Evolutionary conservation across 2,888 invertebrate genomes (phyloP), one percentile per base, ranked within the genome.

Genomic region (Sericinus montela): DNA sequence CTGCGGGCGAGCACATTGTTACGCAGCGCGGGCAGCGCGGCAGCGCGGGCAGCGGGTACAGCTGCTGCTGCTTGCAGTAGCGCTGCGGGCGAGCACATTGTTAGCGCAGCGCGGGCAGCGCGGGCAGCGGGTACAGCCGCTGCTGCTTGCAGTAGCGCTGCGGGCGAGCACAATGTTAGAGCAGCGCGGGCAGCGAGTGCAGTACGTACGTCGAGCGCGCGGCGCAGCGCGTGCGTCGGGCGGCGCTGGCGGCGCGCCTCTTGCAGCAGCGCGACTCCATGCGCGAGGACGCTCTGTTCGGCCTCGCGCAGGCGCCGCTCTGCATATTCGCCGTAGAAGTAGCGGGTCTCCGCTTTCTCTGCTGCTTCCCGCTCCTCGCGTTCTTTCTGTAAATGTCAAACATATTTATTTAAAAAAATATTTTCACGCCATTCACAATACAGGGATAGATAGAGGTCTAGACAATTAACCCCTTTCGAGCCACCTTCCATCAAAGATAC

Each of bases 271-370:
- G 71, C 71, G 32, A 70, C 69, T 1, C 90, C 91, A 68, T 90
- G 90, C 9, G 76, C 66, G 44, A 91, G 80, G 69, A 91, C 84
- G 62, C 80, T 75, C 56, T 82, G 75, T 67, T 92, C 91, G 0
- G 85, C 89, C 42, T 59, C 73, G 1, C 88, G 74, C 40, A 82
- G 63, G 57, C 80, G 75, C 50, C 62, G 58, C 56, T 76, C 72
- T 1, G 81, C 80, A 16, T 75, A 60, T 57, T 60, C 68, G n/a
- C 87, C 87, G 72, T 86, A 81, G 77, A 80, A 86, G 70, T 75
- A 55, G 1, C 78, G 76, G 3, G 61, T 63, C 10, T 79, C 85
- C 0, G 76, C 79, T 0, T 38, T 63, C 63, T 74, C 75, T 15
- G 56, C 62, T 0, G 75, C 75, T 5, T 78, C 77, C 43, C 78